Conservation (phyloP, 2,113 vertebrate species). For the Craseonycteris thonglongyai region DNA sequence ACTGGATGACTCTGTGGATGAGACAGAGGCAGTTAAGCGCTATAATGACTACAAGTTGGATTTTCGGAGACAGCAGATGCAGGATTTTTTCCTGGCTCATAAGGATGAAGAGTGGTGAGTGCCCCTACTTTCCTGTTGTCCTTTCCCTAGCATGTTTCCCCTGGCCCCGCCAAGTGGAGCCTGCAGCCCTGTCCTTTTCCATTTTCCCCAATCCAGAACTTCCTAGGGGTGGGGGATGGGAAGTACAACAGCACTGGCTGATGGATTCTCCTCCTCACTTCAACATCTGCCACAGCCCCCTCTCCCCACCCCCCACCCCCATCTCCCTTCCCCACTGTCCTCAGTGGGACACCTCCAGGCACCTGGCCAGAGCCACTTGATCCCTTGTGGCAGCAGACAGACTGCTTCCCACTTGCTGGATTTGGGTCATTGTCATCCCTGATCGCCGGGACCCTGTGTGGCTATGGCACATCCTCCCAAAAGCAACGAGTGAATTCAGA, state of each 20-base stretch:
- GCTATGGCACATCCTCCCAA: constrained; percentile 55
- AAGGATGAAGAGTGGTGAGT: constrained; percentile 96
- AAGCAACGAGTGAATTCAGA: constrained; percentile 65
- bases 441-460: constrained; percentile 59
- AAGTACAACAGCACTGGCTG: constrained; percentile 44
- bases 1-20: constrained; percentile 92
- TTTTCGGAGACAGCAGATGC: constrained; percentile 94
- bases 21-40: constrained; percentile 92
- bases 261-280: constrained; percentile 57
- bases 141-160: constrained; percentile 34
- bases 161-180: constrained; percentile 40
- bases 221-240: constrained; percentile 62
- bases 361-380: constrained; percentile 52
- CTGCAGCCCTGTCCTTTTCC: constrained; percentile 32
- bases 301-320: too few relatives aligned
- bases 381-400: constrained; percentile 46
- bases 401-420: constrained; percentile 38
- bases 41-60: constrained; percentile 96
- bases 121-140: neutral
- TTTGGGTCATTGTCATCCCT: constrained; percentile 45
- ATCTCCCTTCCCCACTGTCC: constrained; percentile 36
- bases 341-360: constrained; percentile 59
- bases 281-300: neutral
- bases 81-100: constrained; percentile 94
- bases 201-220: constrained; percentile 2